Conservation (phyloP, 2,888 invertebrate species). For the Biston stratarius region DNA sequence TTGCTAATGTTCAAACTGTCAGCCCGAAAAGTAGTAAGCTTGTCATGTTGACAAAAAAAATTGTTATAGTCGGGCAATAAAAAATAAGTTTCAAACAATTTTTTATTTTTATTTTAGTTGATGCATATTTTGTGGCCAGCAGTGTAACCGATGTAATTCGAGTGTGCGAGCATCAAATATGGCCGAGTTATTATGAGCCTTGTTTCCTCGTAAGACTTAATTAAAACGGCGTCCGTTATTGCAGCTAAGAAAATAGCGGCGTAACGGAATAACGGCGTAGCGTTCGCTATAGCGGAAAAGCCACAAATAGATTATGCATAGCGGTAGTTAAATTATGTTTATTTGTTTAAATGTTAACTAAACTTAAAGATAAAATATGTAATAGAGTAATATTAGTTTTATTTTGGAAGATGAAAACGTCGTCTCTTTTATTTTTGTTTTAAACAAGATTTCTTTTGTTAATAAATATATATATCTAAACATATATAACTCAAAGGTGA, state of each 20-base stretch:
- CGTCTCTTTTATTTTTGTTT: too few species aligned
- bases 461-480: too few species aligned
- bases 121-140: constrained; percentile 40
- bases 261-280: constrained; percentile 11
- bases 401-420: background rate
- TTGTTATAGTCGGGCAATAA: background rate
- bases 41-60: too few species aligned
- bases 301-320: constrained; percentile 21
- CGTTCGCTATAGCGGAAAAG: constrained; percentile 25
- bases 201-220: constrained; percentile 52
- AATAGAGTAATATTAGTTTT: background rate
- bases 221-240: constrained; percentile 31
- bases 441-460: too few species aligned
- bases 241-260: constrained; percentile 28
- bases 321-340: constrained; percentile 31
- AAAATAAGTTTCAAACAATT: background rate
- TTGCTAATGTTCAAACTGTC: too few species aligned
- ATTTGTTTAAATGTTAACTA: constrained; percentile 14
- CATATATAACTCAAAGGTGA: too few species aligned
- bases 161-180: constrained; percentile 61
- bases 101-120: constrained; percentile 1
- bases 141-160: constrained; percentile 55
- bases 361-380: background rate
- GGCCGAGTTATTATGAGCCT: constrained; percentile 58
- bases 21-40: too few species aligned